phyloP scores from a whole-genome alignment of 2,888 invertebrate genomes.

The Melanophora roralis region DNA sequence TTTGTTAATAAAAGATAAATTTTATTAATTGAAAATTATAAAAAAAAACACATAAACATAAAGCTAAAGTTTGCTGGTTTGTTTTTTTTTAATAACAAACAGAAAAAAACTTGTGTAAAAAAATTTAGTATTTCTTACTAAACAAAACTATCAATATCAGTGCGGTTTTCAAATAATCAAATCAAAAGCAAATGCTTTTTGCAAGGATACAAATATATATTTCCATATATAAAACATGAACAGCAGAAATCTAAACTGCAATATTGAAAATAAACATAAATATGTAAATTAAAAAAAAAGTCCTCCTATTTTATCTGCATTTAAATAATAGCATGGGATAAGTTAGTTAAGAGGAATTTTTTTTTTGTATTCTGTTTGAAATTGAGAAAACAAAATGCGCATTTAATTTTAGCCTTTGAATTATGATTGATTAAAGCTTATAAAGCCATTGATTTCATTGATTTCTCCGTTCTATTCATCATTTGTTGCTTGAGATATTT shows the following conservation, averaged over 20 bases:
- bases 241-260: too few species aligned
- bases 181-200: constrained; percentile 38
- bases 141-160: constrained; percentile 60
- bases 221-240: too few species aligned
- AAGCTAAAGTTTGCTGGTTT: constrained; percentile 52
- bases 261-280: constrained; percentile 6
- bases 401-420: constrained; percentile 24
- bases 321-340: neutral
- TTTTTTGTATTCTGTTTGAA: neutral
- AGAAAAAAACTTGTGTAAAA: constrained; percentile 18
- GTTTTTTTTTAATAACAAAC: constrained; percentile 36
- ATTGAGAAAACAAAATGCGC: constrained; percentile 17
- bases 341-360: neutral
- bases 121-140: constrained; percentile 31
- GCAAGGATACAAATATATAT: neutral
- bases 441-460: constrained; percentile 50
- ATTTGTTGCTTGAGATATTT: constrained; percentile 26
- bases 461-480: too few species aligned
- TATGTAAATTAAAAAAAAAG: constrained; percentile 38
- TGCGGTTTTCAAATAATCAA: constrained; percentile 47
- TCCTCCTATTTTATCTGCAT: constrained; percentile 8
- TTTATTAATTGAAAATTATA: constrained; percentile 43
- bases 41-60: constrained; percentile 53
- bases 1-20: constrained; percentile 42
- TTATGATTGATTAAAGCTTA: constrained; percentile 45